Evolutionary conservation across 2,113 vertebrate genomes (phyloP), one percentile per base, ranked within the genome.

Genomic region (Irena cyanogastra): DNA sequence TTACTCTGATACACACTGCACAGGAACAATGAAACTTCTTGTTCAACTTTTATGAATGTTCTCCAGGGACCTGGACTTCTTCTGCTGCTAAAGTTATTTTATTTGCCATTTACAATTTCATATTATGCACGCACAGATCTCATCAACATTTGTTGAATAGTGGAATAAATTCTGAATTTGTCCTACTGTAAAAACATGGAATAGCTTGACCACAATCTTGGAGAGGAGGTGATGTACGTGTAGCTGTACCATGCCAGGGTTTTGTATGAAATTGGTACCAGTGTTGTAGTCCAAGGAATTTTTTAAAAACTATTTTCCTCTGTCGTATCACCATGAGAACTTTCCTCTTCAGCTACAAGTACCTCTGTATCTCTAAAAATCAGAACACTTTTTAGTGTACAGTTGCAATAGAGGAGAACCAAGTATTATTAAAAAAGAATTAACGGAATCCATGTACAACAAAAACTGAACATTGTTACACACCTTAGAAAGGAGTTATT

Each of bases 151-250:
- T 86, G 35, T 80, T 42, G 42, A 84, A 71, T 17, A 74, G 16
- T 24, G n/a, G 31, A 37, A 54, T 75, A 75, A 82, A 70, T 44
- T 77, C 64, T 66, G 49, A 70, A 33, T 84, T 84, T 87, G 3
- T 7, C 26, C 13, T 50, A 11, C 30, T 63, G 27, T 45, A 70
- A 78, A 91, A 89, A 50, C 0, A 0, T 42, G 23, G 18, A 42
- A 54, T 35, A 42, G 8, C 11, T 44, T 39, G 60, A 81, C 54
- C 20, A 16, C 22, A 76, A 3, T 65, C 50, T 54, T 20, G 16
- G 45, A 23, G 26, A 2, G 0, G 5, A 7, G 4, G 3, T 66
- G n/a, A 47, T 7, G 16, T 75, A 23, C 0, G 0, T 26, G n/a
- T 41, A 47, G 41, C 13, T 64, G 23, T 33, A 44, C 26, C 13